phyloP scores from a whole-genome alignment of 2,113 vertebrate species.

The Ondatra zibethicus region DNA sequence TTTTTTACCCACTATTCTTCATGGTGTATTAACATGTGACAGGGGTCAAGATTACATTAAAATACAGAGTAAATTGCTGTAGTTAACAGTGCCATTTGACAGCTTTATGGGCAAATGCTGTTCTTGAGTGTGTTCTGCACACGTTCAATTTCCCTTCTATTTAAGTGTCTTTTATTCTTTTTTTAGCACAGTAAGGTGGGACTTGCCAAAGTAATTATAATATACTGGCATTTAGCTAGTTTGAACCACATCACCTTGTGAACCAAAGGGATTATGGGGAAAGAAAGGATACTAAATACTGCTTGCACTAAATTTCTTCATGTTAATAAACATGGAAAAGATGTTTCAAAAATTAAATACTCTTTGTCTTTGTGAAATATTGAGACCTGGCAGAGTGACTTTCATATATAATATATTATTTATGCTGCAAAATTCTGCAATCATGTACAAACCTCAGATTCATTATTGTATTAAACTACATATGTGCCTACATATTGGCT shows the following conservation, averaged over 20 bases:
- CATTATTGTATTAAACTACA: neutral
- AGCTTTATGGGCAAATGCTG: slow-evolving; percentile 85
- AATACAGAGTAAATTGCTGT: slow-evolving; percentile 91
- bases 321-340: neutral
- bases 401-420: neutral
- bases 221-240: slow-evolving; percentile 8
- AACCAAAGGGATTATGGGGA: neutral
- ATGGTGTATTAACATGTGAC: slow-evolving; percentile 93
- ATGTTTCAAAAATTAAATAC: neutral
- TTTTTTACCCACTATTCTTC: slow-evolving; percentile 89
- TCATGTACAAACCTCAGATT: neutral
- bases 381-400: neutral
- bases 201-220: slow-evolving; percentile 32
- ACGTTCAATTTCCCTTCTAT: slow-evolving; percentile 41
- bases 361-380: neutral
- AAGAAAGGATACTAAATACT: neutral
- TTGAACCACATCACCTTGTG: neutral
- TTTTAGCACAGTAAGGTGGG: neutral
- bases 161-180: slow-evolving; percentile 21
- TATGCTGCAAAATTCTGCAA: neutral
- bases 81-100: slow-evolving; percentile 89
- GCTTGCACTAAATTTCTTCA: neutral
- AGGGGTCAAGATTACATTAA: slow-evolving; percentile 91
- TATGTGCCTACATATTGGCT: neutral
- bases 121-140: slow-evolving; percentile 76